phyloP scores from a whole-genome alignment of 2,888 invertebrate species.

The Stenotaenia linearis region DNA sequence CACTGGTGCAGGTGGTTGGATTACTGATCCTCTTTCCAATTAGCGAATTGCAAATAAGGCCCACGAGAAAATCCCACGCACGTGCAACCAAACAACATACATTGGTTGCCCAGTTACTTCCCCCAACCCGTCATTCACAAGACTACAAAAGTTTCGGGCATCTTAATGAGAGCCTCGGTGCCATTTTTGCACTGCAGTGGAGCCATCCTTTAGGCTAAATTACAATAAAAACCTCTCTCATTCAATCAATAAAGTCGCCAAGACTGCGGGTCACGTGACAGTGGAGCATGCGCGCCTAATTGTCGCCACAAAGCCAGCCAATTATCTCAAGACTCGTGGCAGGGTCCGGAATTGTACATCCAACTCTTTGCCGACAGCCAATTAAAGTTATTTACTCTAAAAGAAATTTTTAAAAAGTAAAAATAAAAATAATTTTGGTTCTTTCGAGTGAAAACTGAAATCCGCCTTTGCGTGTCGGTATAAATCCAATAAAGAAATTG shows the following conservation, averaged over 20 bases:
- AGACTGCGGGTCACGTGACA: slow-evolving; percentile 12
- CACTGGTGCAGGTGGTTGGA: not conserved
- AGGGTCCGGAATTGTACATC: not conserved
- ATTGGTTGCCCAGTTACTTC: slow-evolving; percentile 10
- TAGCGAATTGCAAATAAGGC: slow-evolving; percentile 20
- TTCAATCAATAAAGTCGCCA: not conserved
- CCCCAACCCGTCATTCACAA: not conserved
- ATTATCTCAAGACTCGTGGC: not conserved
- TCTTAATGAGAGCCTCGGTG: not conserved
- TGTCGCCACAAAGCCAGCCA: slow-evolving; percentile 21
- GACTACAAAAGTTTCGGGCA: not conserved
- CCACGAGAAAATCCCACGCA: slow-evolving; percentile 1
- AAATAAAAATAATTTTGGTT: too few species aligned
- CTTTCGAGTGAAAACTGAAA: too few species aligned
- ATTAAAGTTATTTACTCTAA: not conserved
- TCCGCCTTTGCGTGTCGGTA: not conserved
- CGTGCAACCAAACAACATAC: slow-evolving; percentile 21
- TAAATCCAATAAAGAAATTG: not conserved
- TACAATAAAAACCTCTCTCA: not conserved
- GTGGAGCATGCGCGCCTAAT: not conserved
- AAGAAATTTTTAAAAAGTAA: not conserved
- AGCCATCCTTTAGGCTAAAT: not conserved
- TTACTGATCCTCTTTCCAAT: slow-evolving; percentile 20
- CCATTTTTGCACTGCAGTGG: not conserved
- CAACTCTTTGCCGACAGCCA: not conserved